Percentiles rank a stretch among this genome's conserved stretches.
phyloP scores from a whole-genome alignment of 2,797 vertebrate genomes.

The Sternarchorhynchus goeldii region DNA sequence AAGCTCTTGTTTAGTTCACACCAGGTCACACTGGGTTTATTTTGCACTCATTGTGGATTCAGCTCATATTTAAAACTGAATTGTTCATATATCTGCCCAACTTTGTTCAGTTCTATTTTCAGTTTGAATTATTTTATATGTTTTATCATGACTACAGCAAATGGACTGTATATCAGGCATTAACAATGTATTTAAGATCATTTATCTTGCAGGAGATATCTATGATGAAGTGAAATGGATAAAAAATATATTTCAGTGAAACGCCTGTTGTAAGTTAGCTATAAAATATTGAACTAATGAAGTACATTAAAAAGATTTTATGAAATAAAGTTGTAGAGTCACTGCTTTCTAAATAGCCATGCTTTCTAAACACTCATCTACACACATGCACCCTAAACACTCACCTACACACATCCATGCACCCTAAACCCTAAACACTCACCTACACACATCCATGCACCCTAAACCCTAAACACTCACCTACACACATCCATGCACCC shows the following conservation, averaged over 20 bases:
- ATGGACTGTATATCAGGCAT: slow-evolving; percentile 8
- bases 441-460: not conserved
- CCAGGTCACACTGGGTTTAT: not conserved
- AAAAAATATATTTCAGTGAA: not conserved
- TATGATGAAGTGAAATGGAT: slow-evolving; percentile 1
- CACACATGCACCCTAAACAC: not conserved
- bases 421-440: not conserved
- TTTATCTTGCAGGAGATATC: not conserved
- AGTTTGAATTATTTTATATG: not conserved
- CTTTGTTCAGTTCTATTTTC: not conserved
- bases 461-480: not conserved
- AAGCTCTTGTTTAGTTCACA: not conserved
- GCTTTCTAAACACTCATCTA: not conserved
- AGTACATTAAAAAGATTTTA: slow-evolving; percentile 12
- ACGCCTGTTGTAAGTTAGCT: slow-evolving; percentile 17
- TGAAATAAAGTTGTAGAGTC: too few relatives aligned
- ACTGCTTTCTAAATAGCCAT: not conserved
- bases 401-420: not conserved
- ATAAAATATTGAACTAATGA: slow-evolving; percentile 21
- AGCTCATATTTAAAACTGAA: not conserved
- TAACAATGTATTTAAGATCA: not conserved
- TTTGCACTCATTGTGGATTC: not conserved
- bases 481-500: not conserved
- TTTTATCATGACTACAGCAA: slow-evolving; percentile 4
- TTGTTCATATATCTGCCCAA: not conserved